Conservation (phyloP, 2,113 vertebrate species). For the Caretta caretta region DNA sequence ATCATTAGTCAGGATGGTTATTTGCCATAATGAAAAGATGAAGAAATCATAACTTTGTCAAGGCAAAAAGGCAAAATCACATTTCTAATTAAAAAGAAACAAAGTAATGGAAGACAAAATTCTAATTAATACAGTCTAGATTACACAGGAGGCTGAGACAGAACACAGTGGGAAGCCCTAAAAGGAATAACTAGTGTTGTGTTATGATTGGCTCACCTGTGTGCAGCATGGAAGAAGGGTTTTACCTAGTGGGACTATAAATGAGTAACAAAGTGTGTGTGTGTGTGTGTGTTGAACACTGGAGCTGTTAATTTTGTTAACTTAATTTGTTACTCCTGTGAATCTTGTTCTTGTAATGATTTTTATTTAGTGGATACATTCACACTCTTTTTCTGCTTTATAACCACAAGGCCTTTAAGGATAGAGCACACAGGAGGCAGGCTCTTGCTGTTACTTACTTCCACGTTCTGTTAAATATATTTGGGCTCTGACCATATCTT, state of each 20-base stretch:
- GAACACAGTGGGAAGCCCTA: not conserved
- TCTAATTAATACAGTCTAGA: not conserved
- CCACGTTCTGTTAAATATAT: not conserved
- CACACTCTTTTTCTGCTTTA: not conserved
- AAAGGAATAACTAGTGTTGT: not conserved
- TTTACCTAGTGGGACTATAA: not conserved
- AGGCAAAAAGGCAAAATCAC: not conserved
- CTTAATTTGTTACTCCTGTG: not conserved
- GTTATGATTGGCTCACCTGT: not conserved
- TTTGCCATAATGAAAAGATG: not conserved
- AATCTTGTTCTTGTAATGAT: not conserved
- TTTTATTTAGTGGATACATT: not conserved
- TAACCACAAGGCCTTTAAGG: not conserved
- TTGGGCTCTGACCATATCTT: not conserved
- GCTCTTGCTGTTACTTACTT: not conserved
- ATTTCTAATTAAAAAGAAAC: not conserved
- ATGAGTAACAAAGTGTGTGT: not conserved
- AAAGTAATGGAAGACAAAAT: not conserved
- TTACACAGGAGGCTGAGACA: not conserved
- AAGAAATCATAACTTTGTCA: not conserved
- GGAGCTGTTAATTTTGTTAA: not conserved
- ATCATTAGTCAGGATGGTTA: not conserved
- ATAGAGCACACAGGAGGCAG: not conserved
- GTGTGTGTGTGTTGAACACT: not conserved
- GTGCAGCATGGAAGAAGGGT: not conserved